phyloP scores from a whole-genome alignment of 2,888 invertebrate species.

The Phasia obesa region DNA sequence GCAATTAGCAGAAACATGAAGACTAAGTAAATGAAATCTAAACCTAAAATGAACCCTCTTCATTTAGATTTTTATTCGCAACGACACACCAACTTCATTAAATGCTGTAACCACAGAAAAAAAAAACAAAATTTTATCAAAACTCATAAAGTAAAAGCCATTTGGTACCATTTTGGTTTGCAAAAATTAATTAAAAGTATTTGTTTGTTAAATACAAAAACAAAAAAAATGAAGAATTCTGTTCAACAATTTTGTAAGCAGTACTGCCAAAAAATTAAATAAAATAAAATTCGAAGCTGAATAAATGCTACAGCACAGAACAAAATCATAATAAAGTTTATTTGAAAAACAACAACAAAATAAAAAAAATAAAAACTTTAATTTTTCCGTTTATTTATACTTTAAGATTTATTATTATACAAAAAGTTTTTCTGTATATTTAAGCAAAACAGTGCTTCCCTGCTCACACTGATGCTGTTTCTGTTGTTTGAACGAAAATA shows the following conservation, averaged over 20 bases:
- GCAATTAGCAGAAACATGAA: too few relatives aligned
- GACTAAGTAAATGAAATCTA: too few relatives aligned
- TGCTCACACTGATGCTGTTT: slow-evolving; percentile 1
- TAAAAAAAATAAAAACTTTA: slow-evolving; percentile 27
- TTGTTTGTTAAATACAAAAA: background rate
- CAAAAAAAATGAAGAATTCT: background rate
- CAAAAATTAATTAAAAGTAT: slow-evolving; percentile 7
- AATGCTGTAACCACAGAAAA: background rate
- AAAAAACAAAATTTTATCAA: background rate
- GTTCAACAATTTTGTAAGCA: slow-evolving; percentile 27
- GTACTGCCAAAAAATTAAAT: slow-evolving; percentile 21
- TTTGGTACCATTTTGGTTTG: background rate
- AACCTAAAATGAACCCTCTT: too few relatives aligned
- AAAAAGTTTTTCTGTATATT: slow-evolving; percentile 33
- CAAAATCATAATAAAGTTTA: slow-evolving; percentile 38
- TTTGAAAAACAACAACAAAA: slow-evolving; percentile 18
- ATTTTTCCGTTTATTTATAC: slow-evolving; percentile 48
- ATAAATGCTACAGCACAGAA: slow-evolving; percentile 4
- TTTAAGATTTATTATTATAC: slow-evolving; percentile 48
- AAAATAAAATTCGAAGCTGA: slow-evolving; percentile 13
- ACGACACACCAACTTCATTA: too few relatives aligned
- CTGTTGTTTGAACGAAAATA: background rate
- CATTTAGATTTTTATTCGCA: too few relatives aligned
- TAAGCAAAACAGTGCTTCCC: slow-evolving; percentile 27
- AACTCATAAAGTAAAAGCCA: background rate